These are phyloP conservation scores for Halichoeres trimaculatus DNA, from an alignment of 2,113 vertebrate species.

Conservation along the genomic window DNA sequence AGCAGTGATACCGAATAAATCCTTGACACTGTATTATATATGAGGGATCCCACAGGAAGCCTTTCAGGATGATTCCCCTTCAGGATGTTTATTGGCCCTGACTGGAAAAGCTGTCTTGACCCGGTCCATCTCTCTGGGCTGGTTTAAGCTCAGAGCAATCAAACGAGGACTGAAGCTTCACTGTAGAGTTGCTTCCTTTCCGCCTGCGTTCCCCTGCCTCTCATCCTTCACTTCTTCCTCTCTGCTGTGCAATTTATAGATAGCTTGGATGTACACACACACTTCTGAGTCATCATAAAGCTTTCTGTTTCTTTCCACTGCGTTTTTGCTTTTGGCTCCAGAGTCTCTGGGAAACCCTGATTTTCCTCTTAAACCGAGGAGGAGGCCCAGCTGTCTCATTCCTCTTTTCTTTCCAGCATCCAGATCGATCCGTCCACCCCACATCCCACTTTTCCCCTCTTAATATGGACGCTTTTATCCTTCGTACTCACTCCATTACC, in stretches of 20 bases:
- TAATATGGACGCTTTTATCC: slow-evolving; percentile 19
- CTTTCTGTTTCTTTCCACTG: slow-evolving; percentile 27
- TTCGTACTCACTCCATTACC: slow-evolving; percentile 11
- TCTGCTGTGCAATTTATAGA: slow-evolving; percentile 59
- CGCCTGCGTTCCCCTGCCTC: slow-evolving; percentile 23
- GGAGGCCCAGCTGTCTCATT: slow-evolving; percentile 24
- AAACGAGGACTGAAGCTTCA: slow-evolving; percentile 25
- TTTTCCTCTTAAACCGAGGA: not conserved
- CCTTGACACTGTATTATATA: not conserved
- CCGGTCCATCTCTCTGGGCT: slow-evolving; percentile 11
- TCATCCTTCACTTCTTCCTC: slow-evolving; percentile 34
- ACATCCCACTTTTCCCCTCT: not conserved
- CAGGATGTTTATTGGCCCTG: slow-evolving; percentile 8
- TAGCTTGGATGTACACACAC: slow-evolving; percentile 33
- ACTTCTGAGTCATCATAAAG: slow-evolving; percentile 49
- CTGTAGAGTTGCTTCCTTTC: slow-evolving; percentile 41
- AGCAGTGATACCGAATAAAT: not conserved
- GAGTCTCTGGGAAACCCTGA: slow-evolving; percentile 16
- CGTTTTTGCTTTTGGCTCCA: slow-evolving; percentile 22
- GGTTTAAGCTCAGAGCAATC: slow-evolving; percentile 31
- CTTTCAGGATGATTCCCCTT: not conserved
- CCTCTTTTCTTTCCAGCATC: slow-evolving; percentile 3
- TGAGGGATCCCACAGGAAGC: not conserved
- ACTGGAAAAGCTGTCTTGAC: not conserved
- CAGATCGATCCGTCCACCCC: not conserved